phyloP scores from a whole-genome alignment of 2,113 vertebrate species.

The Peromyscus maniculatus region DNA sequence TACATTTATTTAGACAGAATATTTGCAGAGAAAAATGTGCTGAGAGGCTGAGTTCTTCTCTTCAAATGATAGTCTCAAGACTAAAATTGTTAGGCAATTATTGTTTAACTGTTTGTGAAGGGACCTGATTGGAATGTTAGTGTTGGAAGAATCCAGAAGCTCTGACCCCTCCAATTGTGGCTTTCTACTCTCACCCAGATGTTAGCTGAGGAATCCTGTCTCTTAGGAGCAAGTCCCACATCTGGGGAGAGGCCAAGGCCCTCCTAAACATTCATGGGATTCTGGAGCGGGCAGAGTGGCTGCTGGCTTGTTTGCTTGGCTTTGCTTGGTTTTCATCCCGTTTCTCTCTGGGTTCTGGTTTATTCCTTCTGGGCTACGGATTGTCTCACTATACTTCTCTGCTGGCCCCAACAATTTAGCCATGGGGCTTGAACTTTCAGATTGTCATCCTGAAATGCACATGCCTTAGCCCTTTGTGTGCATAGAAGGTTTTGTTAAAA shows the following conservation, averaged over 20 bases:
- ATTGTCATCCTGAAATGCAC: neutral
- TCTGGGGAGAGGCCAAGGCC: neutral
- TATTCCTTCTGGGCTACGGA: neutral
- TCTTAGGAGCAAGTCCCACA: neutral
- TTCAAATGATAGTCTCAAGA: slow-evolving; percentile 19
- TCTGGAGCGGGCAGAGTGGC: neutral
- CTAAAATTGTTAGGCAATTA: neutral
- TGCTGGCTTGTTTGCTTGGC: neutral
- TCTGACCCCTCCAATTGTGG: neutral
- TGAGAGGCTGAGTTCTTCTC: neutral
- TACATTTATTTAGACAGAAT: neutral
- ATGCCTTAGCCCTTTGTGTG: neutral
- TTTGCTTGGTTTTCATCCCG: neutral
- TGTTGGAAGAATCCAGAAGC: neutral
- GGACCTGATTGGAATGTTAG: neutral
- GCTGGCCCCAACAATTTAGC: neutral
- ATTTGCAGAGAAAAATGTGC: neutral
- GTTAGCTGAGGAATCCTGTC: neutral
- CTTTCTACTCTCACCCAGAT: neutral
- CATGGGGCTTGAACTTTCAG: neutral
- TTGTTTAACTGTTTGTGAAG: slow-evolving; percentile 5
- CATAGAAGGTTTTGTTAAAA: neutral
- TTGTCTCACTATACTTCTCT: neutral
- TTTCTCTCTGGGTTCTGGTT: neutral
- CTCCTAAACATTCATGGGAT: neutral